Percentiles rank a stretch among this genome's conserved stretches.
Conservation (phyloP, 2,113 vertebrate species). For the human region DNA sequence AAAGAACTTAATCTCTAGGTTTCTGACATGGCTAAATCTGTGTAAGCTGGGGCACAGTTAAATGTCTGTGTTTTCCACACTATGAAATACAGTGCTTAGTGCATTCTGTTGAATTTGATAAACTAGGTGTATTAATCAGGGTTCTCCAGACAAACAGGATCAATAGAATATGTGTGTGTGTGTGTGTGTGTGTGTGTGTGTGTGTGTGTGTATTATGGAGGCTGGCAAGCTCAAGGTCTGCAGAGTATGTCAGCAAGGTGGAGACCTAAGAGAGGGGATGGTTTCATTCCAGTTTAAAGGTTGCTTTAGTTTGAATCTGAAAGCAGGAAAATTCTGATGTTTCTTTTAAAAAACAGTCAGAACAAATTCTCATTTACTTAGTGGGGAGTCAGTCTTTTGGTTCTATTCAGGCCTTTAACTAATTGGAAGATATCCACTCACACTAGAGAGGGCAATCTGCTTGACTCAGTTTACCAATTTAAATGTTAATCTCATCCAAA, state of each 20-base stretch:
- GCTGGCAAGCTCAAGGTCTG: background rate
- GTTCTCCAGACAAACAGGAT: background rate
- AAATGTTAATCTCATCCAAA: background rate
- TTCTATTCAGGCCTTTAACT: background rate
- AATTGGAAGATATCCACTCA: background rate
- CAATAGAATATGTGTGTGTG: background rate
- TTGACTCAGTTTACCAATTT: background rate
- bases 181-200: background rate
- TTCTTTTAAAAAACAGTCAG: background rate
- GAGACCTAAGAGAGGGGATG: background rate
- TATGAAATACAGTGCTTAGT: background rate
- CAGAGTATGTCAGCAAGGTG: background rate
- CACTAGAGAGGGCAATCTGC: background rate
- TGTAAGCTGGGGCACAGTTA: background rate
- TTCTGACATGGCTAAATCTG: background rate
- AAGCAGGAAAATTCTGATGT: background rate
- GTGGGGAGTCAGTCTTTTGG: background rate
- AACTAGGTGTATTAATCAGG: background rate
- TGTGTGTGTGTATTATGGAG: background rate
- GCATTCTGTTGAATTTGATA: background rate
- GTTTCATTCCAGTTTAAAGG: background rate
- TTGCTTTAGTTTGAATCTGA: background rate
- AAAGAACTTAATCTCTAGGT: background rate
- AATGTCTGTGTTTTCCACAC: background rate
- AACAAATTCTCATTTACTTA: background rate